Evolutionary conservation across 2,888 invertebrate species (phyloP).

Genomic region (Tupiocoris notatus): DNA sequence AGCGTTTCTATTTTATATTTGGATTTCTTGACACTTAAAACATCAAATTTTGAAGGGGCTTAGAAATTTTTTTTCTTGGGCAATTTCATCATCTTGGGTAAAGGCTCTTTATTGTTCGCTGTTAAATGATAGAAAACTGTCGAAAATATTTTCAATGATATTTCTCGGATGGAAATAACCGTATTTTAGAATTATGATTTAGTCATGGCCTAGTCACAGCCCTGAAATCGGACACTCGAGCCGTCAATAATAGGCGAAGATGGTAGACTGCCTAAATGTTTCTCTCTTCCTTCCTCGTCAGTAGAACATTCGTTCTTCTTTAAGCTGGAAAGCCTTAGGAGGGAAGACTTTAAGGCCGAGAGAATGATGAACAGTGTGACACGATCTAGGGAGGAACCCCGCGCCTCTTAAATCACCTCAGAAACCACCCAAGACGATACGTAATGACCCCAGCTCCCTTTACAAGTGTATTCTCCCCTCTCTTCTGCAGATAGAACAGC

Average conservation of each 20-base stretch:
- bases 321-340: background rate
- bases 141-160: too few relatives aligned
- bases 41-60: too few relatives aligned
- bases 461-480: conserved; percentile 32
- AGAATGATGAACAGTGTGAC: conserved; percentile 37
- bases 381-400: conserved; percentile 18
- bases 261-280: conserved; percentile 14
- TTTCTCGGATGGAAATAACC: too few relatives aligned
- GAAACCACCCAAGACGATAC: conserved; percentile 38
- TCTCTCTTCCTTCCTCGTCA: conserved; percentile 9
- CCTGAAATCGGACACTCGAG: conserved; percentile 22
- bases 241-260: conserved; percentile 9
- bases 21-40: too few relatives aligned
- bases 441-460: conserved; percentile 38
- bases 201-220: too few relatives aligned
- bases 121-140: too few relatives aligned
- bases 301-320: background rate
- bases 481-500: conserved; percentile 8
- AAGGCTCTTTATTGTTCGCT: too few relatives aligned
- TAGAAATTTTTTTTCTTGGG: too few relatives aligned
- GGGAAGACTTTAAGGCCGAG: background rate
- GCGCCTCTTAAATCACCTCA: conserved; percentile 31
- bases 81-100: too few relatives aligned
- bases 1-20: too few relatives aligned
- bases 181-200: too few relatives aligned